Conservation (phyloP, 1,140 invertebrate genomes). For the Batillaria attramentaria region DNA sequence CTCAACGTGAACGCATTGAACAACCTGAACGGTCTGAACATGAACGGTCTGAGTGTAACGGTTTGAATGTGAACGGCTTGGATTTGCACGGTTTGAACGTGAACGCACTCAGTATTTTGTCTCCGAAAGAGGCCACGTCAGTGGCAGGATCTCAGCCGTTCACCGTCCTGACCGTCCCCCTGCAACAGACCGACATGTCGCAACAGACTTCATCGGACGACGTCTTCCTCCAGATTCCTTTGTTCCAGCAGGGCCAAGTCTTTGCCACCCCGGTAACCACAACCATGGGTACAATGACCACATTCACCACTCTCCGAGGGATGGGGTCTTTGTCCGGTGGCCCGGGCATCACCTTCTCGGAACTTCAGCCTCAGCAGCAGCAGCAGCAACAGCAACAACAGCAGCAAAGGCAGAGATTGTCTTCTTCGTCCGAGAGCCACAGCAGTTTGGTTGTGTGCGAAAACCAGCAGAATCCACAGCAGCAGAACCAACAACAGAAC, state of each 20-base stretch:
- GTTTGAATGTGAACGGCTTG: not conserved
- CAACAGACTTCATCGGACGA: not conserved
- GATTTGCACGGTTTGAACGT: not conserved
- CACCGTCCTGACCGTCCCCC: conserved; percentile 21
- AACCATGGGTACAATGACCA: conserved; percentile 5
- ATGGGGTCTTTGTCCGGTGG: conserved; percentile 20
- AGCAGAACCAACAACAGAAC: conserved; percentile 8
- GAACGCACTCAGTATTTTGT: not conserved
- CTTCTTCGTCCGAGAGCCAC: conserved; percentile 14
- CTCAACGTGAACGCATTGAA: conserved; percentile 1
- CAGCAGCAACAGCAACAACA: conserved; percentile 10
- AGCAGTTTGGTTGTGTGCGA: too few relatives aligned
- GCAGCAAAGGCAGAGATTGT: not conserved
- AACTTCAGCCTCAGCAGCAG: not conserved
- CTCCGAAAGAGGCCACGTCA: not conserved
- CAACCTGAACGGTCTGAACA: not conserved
- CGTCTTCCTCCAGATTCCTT: conserved; percentile 23
- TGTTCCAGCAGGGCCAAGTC: not conserved
- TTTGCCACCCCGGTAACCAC: not conserved
- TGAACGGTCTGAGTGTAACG: too few relatives aligned
- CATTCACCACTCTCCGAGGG: conserved; percentile 19
- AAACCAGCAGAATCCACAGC: not conserved
- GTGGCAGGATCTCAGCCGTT: not conserved
- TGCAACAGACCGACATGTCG: not conserved
- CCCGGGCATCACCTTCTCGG: conserved; percentile 23